Base-by-base conservation (phyloP, 2,888 invertebrate genomes). In the Chrysolina americana region DNA sequence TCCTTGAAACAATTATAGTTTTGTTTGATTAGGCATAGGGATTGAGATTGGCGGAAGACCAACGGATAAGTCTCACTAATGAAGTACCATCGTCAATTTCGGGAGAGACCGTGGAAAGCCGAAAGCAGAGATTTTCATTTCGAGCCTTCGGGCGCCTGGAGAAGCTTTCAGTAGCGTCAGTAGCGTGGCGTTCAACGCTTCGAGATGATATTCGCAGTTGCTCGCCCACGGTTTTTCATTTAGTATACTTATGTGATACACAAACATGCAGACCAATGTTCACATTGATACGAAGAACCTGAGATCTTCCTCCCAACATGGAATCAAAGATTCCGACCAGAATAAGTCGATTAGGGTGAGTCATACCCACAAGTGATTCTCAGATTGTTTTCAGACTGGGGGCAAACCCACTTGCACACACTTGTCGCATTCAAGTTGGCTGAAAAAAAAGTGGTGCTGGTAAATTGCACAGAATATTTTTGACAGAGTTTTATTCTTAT, bases 251-350 rank as follows among this genome's bases (percentile, higher is more conserved):
- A 50, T 59, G 59, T 59, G 59, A 59, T n/a, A 36, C 9, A 15
- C 6, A 36, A 59, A 76, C 79, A 93, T 93, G 93, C 93, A 93
- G 91, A 93, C 93, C 48, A 93, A 93, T 88, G 93, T 93, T 81
- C 93, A 93, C 87, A 93, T 94, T 71, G 93, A 94, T 87, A 90
- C 93, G 15, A 93, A 93, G 87, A 91, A 90, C 81, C 88, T 93
- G 71, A 90, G 92, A 63, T 90, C 89, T 79, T 92, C 91, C 50
- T 92, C 91, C 13, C 93, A 93, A 77, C 93, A 92, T 80, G 89
- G 92, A 78, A 89, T 88, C 79, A 92, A 92, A 77, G 88, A 87
- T 59, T 59, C 59, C 59, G 59, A 59, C n/a, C 59, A 59, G 59
- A 59, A 36, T 11, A 59, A 59, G 59, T 59, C 59, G 28, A 59